phyloP scores from a whole-genome alignment of 1,140 invertebrate genomes.

The Rhopalosiphum maidis region DNA sequence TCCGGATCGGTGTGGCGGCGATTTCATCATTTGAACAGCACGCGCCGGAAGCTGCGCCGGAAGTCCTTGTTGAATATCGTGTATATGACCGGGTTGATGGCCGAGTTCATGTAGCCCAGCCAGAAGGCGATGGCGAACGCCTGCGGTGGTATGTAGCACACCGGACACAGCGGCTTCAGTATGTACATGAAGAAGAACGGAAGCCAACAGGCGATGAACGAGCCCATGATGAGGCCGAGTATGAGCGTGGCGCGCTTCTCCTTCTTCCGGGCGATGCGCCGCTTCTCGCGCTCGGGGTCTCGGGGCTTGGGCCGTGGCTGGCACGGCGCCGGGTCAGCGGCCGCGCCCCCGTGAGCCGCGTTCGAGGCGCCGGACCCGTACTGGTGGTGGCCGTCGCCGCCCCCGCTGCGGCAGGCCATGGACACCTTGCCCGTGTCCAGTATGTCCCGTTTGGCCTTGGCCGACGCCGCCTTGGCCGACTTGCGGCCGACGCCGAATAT shows the following conservation, averaged over 20 bases:
- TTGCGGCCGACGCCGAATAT: conserved; percentile 73
- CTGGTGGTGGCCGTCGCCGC: conserved; percentile 60
- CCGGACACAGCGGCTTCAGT: conserved; percentile 77
- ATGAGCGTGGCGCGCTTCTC: conserved; percentile 97
- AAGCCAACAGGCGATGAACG: conserved; percentile 98
- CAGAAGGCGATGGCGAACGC: conserved; percentile 97
- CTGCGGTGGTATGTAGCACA: conserved; percentile 77
- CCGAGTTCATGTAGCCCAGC: conserved; percentile 99
- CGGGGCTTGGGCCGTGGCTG: conserved; percentile 71
- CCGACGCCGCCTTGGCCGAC: conserved; percentile 62
- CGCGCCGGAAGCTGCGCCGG: conserved; percentile 90
- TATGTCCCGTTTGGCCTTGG: conserved; percentile 66
- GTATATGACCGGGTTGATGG: conserved; percentile 97
- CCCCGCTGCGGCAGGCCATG: conserved; percentile 54
- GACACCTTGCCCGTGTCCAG: conserved; percentile 63
- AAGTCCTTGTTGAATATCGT: conserved; percentile 99
- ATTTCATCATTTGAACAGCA: conserved; percentile 82
- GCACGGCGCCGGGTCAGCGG: neutral
- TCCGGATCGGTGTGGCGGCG: neutral
- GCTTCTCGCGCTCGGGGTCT: conserved; percentile 91
- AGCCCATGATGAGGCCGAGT: conserved; percentile 97
- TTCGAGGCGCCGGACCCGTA: conserved; percentile 62
- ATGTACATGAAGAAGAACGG: conserved; percentile 98
- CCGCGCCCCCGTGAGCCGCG: conserved; percentile 64
- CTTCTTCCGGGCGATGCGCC: conserved; percentile 92